Percentiles rank a stretch among this genome's conserved stretches.
Conservation (phyloP, 2,888 invertebrate species). For the Zelleria hepariella region DNA sequence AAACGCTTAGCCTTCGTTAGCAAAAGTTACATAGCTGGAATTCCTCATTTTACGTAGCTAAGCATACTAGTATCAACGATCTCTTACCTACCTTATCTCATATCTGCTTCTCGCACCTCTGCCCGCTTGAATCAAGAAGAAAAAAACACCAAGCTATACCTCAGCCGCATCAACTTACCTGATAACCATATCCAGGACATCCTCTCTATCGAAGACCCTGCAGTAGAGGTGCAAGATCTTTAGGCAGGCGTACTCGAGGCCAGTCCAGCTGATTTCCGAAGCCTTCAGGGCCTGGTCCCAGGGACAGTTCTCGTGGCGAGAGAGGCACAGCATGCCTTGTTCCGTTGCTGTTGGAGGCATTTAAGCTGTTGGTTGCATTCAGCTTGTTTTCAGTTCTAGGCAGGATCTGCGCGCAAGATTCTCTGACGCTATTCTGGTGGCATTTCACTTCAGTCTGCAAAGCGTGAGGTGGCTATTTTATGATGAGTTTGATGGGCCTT, state of each 20-base stretch:
- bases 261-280: conserved; percentile 81
- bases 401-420: too few relatives aligned
- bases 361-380: conserved; percentile 25
- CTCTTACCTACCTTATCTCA: too few relatives aligned
- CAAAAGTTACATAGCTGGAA: too few relatives aligned
- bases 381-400: neutral
- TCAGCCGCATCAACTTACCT: conserved; percentile 62
- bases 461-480: too few relatives aligned
- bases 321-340: conserved; percentile 74
- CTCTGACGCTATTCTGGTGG: too few relatives aligned
- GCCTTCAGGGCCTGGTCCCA: conserved; percentile 71
- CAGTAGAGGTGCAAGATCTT: conserved; percentile 88
- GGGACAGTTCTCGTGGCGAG: conserved; percentile 75
- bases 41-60: too few relatives aligned
- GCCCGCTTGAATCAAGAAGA: neutral
- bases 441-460: too few relatives aligned
- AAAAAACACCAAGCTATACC: neutral
- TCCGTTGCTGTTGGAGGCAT: conserved; percentile 64
- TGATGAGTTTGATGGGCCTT: too few relatives aligned
- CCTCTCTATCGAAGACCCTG: conserved; percentile 87
- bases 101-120: too few relatives aligned
- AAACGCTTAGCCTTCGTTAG: too few relatives aligned
- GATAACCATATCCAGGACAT: conserved; percentile 83
- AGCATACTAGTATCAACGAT: too few relatives aligned
- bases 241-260: conserved; percentile 85